phyloP scores from a whole-genome alignment of 2,888 invertebrate species.

The Cotesia congregata region DNA sequence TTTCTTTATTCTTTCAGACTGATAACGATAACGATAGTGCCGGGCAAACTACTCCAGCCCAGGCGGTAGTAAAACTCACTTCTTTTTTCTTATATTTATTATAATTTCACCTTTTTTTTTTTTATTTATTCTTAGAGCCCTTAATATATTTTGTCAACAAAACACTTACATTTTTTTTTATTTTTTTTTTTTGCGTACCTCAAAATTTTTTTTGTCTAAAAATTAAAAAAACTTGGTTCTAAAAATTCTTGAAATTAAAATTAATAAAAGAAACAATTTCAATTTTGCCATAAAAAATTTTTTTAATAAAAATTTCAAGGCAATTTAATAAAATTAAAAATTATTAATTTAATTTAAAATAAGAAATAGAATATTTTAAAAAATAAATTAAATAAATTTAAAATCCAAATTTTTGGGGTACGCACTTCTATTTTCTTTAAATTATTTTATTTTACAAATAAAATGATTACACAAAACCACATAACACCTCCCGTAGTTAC shows the following conservation, averaged over 20 bases:
- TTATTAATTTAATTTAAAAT: too few relatives aligned
- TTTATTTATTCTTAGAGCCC: background rate
- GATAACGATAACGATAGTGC: conserved; percentile 71
- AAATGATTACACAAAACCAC: conserved; percentile 23
- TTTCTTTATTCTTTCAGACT: conserved; percentile 68
- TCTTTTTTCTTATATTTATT: conserved; percentile 57
- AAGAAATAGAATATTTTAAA: too few relatives aligned
- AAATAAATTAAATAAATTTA: too few relatives aligned
- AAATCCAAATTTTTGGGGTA: background rate
- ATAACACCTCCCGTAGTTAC: conserved; percentile 25
- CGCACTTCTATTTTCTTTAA: conserved; percentile 18
- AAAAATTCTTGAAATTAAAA: too few relatives aligned
- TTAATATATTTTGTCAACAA: background rate
- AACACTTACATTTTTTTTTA: background rate
- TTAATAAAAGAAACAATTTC: too few relatives aligned
- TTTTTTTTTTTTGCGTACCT: background rate
- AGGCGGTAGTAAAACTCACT: conserved; percentile 70
- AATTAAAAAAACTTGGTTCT: too few relatives aligned
- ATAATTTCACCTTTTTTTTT: conserved; percentile 19
- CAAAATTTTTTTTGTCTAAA: too few relatives aligned
- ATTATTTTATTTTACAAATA: conserved; percentile 31
- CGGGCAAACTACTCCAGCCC: conserved; percentile 71
- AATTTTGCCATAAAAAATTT: too few relatives aligned
- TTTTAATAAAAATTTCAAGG: too few relatives aligned
- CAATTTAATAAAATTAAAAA: too few relatives aligned